Conservation (phyloP, 2,797 vertebrate species). For the Coregonus suidteri region DNA sequence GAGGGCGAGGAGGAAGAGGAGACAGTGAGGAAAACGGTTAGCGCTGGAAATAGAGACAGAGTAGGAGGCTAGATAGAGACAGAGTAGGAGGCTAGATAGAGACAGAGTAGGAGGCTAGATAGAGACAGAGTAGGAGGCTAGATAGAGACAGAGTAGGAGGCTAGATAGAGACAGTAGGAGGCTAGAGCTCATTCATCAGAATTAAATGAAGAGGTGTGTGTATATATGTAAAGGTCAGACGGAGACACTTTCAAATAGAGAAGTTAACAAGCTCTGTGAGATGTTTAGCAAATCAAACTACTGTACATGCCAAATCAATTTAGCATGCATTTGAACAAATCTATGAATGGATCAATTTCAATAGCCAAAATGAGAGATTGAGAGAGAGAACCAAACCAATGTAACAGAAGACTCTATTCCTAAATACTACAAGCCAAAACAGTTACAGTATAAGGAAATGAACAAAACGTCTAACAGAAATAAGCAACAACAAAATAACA, state of each 20-base stretch:
- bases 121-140: slow-evolving; percentile 1
- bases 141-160: slow-evolving; percentile 39
- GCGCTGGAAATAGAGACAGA: slow-evolving; percentile 49
- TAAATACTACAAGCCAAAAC: slow-evolving; percentile 33
- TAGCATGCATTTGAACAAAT: slow-evolving; percentile 86
- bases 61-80: slow-evolving; percentile 43
- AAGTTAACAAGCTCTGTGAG: slow-evolving; percentile 55
- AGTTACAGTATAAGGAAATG: slow-evolving; percentile 31
- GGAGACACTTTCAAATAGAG: slow-evolving; percentile 61
- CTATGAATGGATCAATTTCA: slow-evolving; percentile 47
- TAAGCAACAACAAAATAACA: slow-evolving; percentile 66
- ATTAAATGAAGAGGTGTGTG: slow-evolving; percentile 26
- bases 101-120: neutral
- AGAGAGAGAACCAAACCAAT: slow-evolving; percentile 46
- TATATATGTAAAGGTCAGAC: slow-evolving; percentile 48
- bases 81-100: slow-evolving; percentile 42
- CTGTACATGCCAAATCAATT: slow-evolving; percentile 61
- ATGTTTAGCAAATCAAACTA: slow-evolving; percentile 45
- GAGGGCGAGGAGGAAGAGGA: slow-evolving; percentile 55
- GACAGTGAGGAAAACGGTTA: slow-evolving; percentile 60
- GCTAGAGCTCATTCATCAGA: slow-evolving; percentile 25
- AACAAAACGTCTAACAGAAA: slow-evolving; percentile 64
- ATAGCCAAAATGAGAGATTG: slow-evolving; percentile 30
- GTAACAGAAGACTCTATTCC: slow-evolving; percentile 29
- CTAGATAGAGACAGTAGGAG: slow-evolving; percentile 4